These are phyloP conservation scores for Cantharis lateralis DNA, from an alignment of 2,888 invertebrate species.

Conservation along the genomic window DNA sequence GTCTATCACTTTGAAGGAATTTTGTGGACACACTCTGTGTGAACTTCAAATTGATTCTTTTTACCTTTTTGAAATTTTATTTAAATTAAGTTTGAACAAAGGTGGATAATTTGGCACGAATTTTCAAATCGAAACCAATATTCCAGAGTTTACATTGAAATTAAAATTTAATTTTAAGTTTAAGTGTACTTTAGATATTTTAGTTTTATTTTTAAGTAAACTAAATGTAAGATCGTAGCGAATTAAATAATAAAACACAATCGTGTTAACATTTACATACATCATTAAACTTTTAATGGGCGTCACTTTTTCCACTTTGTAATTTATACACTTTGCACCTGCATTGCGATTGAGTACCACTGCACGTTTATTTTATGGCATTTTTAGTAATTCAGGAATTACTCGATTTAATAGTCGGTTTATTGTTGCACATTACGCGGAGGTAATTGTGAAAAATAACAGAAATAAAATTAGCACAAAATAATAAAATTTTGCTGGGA, in stretches of 20 bases:
- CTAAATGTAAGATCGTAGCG: not conserved
- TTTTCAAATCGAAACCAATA: too few species aligned
- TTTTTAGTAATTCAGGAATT: not conserved
- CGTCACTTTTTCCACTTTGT: not conserved
- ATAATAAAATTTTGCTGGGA: not conserved
- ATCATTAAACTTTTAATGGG: not conserved
- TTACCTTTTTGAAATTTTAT: not conserved
- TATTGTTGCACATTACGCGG: not conserved
- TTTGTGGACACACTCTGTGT: not conserved
- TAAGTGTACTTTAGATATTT: too few species aligned
- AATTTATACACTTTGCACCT: not conserved
- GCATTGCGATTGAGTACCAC: not conserved
- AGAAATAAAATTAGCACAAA: not conserved
- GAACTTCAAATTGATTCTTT: not conserved
- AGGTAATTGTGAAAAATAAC: too few species aligned
- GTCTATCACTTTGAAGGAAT: not conserved
- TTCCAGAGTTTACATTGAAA: too few species aligned
- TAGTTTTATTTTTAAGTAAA: too few species aligned
- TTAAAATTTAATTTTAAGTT: too few species aligned
- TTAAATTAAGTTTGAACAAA: too few species aligned
- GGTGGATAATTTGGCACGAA: too few species aligned
- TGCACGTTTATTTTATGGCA: not conserved
- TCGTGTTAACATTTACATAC: not conserved
- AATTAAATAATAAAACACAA: not conserved
- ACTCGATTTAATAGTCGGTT: not conserved